phyloP scores from a whole-genome alignment of 2,888 invertebrate genomes.

The Temnothorax unifasciatus region DNA sequence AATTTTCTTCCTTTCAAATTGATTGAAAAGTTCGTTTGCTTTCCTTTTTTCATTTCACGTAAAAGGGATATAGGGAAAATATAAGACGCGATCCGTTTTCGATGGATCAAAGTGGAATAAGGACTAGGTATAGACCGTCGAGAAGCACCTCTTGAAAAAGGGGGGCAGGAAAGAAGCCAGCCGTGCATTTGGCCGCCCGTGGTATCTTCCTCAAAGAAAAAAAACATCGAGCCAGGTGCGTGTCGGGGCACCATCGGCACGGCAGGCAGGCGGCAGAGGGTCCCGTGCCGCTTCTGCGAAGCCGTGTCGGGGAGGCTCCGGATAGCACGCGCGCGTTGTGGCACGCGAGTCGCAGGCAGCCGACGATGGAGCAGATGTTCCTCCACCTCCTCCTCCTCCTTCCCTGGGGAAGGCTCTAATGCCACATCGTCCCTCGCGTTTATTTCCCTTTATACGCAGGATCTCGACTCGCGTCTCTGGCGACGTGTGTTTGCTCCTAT shows the following conservation, averaged over 20 bases:
- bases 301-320: constrained; percentile 16
- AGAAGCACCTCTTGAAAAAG: constrained; percentile 41
- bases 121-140: constrained; percentile 78
- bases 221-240: constrained; percentile 71
- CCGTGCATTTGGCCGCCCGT: constrained; percentile 48
- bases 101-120: constrained; percentile 68
- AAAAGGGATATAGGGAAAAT: not conserved
- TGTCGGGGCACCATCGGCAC: constrained; percentile 35
- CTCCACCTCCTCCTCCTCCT: constrained; percentile 47
- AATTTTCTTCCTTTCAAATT: not conserved
- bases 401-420: constrained; percentile 66
- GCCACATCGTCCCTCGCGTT: constrained; percentile 53
- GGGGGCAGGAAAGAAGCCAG: constrained; percentile 21
- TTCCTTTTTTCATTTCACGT: not conserved
- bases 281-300: constrained; percentile 54
- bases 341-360: constrained; percentile 68
- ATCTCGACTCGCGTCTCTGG: constrained; percentile 9
- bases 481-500: not conserved
- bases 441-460: constrained; percentile 53
- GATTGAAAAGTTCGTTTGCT: not conserved
- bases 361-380: constrained; percentile 74
- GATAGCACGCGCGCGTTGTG: constrained; percentile 69
- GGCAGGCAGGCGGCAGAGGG: constrained; percentile 31
- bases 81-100: not conserved
- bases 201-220: constrained; percentile 55